Percentiles rank a stretch among this genome's conserved stretches.
These are phyloP conservation scores for Notospermus geniculatus DNA, from an alignment of 1,140 invertebrate genomes.

Conservation along the genomic window DNA sequence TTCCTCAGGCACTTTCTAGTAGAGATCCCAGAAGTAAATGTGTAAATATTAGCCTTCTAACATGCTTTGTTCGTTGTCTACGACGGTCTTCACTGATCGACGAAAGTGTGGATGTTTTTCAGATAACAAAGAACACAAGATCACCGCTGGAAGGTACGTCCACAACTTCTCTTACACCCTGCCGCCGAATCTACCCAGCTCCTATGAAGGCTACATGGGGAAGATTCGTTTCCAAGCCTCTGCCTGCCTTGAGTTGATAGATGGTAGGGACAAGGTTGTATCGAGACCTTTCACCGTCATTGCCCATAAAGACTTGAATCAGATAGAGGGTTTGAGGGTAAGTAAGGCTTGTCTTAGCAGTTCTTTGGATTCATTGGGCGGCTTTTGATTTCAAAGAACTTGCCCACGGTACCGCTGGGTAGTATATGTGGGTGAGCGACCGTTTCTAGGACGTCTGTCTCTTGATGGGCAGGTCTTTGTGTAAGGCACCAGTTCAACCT, in stretches of 20 bases:
- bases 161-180: neutral
- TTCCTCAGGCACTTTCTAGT: no score
- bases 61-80: no score
- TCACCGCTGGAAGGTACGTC: neutral
- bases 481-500: neutral
- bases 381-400: no score
- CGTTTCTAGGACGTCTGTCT: neutral
- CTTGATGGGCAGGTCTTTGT: neutral
- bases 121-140: neutral
- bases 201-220: neutral
- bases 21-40: no score
- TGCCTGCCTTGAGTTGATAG: neutral
- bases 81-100: no score
- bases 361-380: neutral
- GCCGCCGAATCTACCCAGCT: neutral
- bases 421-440: neutral
- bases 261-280: neutral
- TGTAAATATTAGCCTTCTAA: no score
- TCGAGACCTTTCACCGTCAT: conserved; percentile 2
- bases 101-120: no score
- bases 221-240: neutral
- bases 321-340: neutral
- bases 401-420: no score
- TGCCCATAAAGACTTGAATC: conserved; percentile 7
- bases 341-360: neutral